Conservation (phyloP, 2,113 vertebrate species). For the Xiphophorus maculatus region DNA sequence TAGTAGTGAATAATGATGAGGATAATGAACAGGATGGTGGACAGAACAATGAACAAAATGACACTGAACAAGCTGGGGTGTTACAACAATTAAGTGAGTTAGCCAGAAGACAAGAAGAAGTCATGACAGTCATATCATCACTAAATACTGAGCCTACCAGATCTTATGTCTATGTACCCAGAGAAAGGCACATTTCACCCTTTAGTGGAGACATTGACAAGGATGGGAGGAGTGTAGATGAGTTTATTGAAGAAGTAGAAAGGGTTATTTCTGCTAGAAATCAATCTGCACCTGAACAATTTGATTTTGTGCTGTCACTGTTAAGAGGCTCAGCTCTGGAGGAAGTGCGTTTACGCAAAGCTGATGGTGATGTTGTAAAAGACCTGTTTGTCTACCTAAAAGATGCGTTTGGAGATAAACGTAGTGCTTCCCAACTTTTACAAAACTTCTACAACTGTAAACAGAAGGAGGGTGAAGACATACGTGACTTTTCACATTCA, state of each 20-base stretch:
- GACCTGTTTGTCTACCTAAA: no score
- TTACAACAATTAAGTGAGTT: background rate
- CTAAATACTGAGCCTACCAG: background rate
- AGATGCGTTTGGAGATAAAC: no score
- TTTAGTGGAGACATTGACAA: conserved; percentile 4
- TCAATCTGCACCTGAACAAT: conserved; percentile 1
- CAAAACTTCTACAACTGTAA: no score
- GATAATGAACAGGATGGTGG: background rate
- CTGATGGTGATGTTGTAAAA: no score
- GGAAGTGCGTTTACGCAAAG: no score
- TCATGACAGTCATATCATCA: background rate
- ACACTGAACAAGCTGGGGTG: background rate
- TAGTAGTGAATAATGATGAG: background rate
- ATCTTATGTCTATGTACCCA: conserved; percentile 1
- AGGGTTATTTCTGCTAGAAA: background rate
- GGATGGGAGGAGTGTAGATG: background rate
- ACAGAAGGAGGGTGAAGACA: no score
- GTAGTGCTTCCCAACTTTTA: no score
- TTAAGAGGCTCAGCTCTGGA: no score
- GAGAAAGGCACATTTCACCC: background rate
- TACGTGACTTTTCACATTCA: no score
- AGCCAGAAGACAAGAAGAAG: background rate
- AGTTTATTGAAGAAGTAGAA: background rate
- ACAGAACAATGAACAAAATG: background rate
- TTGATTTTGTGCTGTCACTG: no score